Conservation (phyloP, 2,888 invertebrate genomes). For the Drosophila barbarae region DNA sequence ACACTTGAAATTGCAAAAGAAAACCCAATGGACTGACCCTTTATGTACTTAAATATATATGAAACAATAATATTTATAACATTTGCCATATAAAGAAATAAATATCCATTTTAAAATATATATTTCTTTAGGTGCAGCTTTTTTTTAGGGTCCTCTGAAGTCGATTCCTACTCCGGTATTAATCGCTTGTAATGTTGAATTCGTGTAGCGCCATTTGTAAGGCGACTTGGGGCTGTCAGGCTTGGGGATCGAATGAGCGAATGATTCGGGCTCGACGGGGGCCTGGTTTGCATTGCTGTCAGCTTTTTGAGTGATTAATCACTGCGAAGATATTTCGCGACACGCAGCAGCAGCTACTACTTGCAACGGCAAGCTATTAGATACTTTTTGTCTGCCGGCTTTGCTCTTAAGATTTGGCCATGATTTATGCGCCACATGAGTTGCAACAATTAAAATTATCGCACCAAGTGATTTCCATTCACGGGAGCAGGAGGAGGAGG, state of each 20-base stretch:
- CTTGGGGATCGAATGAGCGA: constrained; percentile 15
- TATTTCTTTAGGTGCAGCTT: neutral
- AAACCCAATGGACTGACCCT: neutral
- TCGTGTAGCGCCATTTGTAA: constrained; percentile 73
- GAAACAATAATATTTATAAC: neutral
- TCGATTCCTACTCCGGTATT: constrained; percentile 15
- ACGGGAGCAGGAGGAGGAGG: neutral
- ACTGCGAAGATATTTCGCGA: constrained; percentile 56
- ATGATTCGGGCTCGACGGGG: neutral
- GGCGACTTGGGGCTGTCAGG: constrained; percentile 45
- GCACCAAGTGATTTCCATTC: constrained; percentile 25
- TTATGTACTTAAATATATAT: neutral
- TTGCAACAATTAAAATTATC: constrained; percentile 69
- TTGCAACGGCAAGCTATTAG: constrained; percentile 66
- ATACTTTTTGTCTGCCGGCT: constrained; percentile 62
- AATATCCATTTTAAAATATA: neutral
- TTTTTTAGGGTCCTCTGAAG: constrained; percentile 1
- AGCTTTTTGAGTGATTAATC: constrained; percentile 70
- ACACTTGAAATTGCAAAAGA: neutral
- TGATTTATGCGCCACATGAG: constrained; percentile 63
- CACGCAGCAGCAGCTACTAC: constrained; percentile 59
- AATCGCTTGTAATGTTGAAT: constrained; percentile 66
- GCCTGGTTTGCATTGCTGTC: constrained; percentile 46
- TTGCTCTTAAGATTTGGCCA: constrained; percentile 64
- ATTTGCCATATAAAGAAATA: neutral